A percentile compares a stretch with the other conserved stretches of the same genome.
These are phyloP conservation scores for Colius striatus DNA, from an alignment of 2,113 vertebrate species.

Conservation along the genomic window DNA sequence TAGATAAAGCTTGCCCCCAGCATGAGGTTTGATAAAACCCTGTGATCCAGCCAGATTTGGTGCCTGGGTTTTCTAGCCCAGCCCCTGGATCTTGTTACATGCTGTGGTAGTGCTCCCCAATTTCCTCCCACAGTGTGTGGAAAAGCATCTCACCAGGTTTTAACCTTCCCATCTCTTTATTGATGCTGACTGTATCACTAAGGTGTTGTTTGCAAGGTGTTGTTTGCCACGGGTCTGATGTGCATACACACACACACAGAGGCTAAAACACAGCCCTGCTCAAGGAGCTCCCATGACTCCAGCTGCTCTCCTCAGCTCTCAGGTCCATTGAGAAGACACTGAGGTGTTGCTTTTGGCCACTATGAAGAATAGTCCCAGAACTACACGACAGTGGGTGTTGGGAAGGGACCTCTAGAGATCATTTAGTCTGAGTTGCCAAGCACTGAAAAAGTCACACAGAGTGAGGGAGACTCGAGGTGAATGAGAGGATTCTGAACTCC, in stretches of 20 bases:
- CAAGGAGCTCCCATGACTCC: not conserved
- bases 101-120: not conserved
- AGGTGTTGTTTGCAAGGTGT: not conserved
- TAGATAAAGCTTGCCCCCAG: not conserved
- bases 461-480: not conserved
- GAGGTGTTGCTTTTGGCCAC: not conserved
- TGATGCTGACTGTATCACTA: not conserved
- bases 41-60: not conserved
- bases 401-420: no score
- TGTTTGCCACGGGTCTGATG: not conserved
- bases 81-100: not conserved
- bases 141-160: not conserved
- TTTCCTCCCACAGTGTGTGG: not conserved
- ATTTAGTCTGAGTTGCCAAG: no score
- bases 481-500: not conserved
- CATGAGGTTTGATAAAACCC: not conserved
- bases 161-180: not conserved
- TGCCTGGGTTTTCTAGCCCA: not conserved
- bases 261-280: not conserved
- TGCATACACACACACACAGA: accelerated
- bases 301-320: not conserved
- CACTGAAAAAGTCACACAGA: not conserved
- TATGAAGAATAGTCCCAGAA: not conserved
- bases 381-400: no score
- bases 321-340: not conserved